Evolutionary conservation across 2,113 vertebrate genomes (phyloP).

Genomic region (Onychostoma macrolepis): DNA sequence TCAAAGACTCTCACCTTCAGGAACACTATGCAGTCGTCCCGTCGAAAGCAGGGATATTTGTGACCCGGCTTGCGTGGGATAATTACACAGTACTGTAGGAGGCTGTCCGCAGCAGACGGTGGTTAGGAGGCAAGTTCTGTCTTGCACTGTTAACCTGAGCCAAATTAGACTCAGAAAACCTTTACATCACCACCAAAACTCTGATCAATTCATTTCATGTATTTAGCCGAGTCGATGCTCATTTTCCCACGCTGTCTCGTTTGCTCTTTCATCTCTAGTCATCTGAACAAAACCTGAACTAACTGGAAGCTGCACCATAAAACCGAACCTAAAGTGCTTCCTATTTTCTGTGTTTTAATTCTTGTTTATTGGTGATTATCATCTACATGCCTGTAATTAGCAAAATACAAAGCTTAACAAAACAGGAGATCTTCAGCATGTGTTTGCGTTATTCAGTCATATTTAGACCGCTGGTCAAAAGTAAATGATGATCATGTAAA

Average conservation of each 20-base stretch:
- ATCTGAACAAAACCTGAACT: background rate
- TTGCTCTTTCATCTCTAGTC: background rate
- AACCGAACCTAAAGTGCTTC: background rate
- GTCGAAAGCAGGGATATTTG: background rate
- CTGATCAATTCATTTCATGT: background rate
- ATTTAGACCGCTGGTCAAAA: background rate
- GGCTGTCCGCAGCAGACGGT: background rate
- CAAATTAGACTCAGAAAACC: background rate
- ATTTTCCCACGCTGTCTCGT: background rate
- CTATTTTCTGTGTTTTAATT: background rate
- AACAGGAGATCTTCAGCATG: background rate
- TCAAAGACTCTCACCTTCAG: background rate
- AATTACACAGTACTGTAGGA: conserved; percentile 31
- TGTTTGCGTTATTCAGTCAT: background rate
- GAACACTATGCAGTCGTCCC: background rate
- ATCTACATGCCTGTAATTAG: background rate
- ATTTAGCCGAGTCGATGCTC: background rate
- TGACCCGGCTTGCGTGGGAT: conserved; percentile 6
- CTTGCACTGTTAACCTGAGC: background rate
- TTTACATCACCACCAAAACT: background rate
- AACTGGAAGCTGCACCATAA: background rate
- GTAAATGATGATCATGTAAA: background rate
- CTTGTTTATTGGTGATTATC: background rate
- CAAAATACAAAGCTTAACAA: background rate
- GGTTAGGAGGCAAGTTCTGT: conserved; percentile 24